These are phyloP conservation scores for Falcunculus frontatus DNA, from an alignment of 2,113 vertebrate genomes.

Conservation along the genomic window DNA sequence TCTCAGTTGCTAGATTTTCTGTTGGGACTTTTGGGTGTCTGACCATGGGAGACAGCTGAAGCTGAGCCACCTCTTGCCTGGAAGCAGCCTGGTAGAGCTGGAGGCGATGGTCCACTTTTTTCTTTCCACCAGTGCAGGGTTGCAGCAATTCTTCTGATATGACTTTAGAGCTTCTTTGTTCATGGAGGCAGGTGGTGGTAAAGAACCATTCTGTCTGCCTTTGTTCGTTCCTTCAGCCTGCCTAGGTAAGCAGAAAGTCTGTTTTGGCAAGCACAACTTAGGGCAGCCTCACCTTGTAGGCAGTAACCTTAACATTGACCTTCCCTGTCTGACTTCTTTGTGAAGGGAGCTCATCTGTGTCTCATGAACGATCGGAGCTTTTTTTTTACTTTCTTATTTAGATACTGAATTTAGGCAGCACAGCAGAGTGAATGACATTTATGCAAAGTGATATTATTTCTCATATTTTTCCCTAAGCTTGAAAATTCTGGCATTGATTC, in stretches of 20 bases:
- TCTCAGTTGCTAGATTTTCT: not conserved
- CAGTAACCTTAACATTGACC: not conserved
- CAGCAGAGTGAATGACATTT: constrained; percentile 35
- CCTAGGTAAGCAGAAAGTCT: not conserved
- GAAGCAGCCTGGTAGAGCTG: not conserved
- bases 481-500: constrained; percentile 54
- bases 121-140: not conserved
- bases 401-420: not conserved
- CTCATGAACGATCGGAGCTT: accelerated
- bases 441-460: constrained; percentile 47
- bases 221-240: not conserved
- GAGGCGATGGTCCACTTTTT: not conserved
- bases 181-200: accelerated
- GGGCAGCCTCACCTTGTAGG: not conserved
- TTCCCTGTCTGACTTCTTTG: not conserved
- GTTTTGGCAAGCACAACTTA: not conserved
- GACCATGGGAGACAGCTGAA: not conserved
- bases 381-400: not conserved
- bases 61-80: not conserved
- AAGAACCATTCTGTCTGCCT: not conserved
- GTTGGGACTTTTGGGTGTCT: not conserved
- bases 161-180: not conserved
- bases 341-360: not conserved
- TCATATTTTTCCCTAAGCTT: constrained; percentile 47
- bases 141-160: not conserved